These are phyloP conservation scores for Wiebesia pumilae DNA, from an alignment of 1,140 invertebrate genomes.

Conservation along the genomic window DNA sequence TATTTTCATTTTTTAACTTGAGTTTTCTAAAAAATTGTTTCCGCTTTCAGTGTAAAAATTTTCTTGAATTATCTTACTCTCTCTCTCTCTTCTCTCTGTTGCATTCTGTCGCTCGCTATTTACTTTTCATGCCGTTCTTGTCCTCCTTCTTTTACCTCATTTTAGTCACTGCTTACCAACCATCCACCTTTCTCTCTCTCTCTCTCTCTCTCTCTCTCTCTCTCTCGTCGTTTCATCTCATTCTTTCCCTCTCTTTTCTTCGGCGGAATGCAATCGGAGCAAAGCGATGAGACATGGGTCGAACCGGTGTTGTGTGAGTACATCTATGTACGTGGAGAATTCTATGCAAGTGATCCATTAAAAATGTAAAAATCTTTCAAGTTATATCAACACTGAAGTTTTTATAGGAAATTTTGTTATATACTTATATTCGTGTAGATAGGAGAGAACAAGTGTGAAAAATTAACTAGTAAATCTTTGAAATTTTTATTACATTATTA, in stretches of 20 bases:
- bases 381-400: not conserved
- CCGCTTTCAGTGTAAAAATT: not conserved
- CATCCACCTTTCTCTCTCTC: conserved; percentile 10
- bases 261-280: conserved; percentile 67
- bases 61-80: not conserved
- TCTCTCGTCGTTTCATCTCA: not conserved
- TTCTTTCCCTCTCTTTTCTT: conserved; percentile 49
- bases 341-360: not conserved
- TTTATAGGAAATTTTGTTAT: not conserved
- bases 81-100: not conserved
- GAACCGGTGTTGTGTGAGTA: conserved; percentile 30
- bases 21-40: not conserved
- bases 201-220: conserved; percentile 34
- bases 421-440: not conserved
- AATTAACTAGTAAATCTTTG: not conserved
- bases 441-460: not conserved
- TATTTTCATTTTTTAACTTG: not conserved
- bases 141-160: conserved; percentile 29
- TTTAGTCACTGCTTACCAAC: conserved; percentile 26
- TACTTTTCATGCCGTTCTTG: conserved; percentile 44
- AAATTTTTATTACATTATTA: no score
- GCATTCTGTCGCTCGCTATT: conserved; percentile 20
- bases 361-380: conserved; percentile 16
- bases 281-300: conserved; percentile 56
- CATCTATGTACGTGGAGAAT: conserved; percentile 2